Evolutionary conservation across 2,113 vertebrate genomes (phyloP).

Genomic region (Trematocara zebra): DNA sequence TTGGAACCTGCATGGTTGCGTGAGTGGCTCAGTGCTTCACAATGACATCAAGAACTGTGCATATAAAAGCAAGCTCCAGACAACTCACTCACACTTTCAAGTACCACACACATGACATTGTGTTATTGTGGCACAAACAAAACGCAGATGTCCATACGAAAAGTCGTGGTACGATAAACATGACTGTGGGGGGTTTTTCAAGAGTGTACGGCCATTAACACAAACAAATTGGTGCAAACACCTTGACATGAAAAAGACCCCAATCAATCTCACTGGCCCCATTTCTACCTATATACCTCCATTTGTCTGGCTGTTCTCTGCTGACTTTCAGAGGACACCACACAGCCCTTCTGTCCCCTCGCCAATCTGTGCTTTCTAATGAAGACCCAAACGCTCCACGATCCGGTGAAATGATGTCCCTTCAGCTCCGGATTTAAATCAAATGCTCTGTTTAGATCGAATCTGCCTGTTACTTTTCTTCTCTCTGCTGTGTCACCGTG

Average conservation of each 20-base stretch:
- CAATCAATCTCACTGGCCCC: conserved; percentile 26
- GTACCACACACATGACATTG: not conserved
- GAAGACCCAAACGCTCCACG: not conserved
- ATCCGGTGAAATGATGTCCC: not conserved
- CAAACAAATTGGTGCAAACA: not conserved
- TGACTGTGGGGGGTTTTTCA: rapidly evolving
- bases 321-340: conserved; percentile 38
- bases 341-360: not conserved
- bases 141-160: not conserved
- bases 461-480: not conserved
- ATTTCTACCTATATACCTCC: conserved; percentile 18
- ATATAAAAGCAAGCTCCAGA: not conserved
- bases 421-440: not conserved
- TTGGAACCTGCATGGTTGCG: not conserved
- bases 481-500: not conserved
- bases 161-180: not conserved
- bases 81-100: not conserved
- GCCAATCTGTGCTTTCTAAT: conserved; percentile 3
- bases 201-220: not conserved
- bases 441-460: not conserved
- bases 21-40: not conserved
- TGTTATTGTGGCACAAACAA: not conserved
- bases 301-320: conserved; percentile 28
- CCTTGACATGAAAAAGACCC: conserved; percentile 3
- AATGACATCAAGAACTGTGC: not conserved